Evolutionary conservation across 2,888 invertebrate genomes (phyloP), one percentile per base, ranked within the genome.

Genomic region (Cephus sareptanus): DNA sequence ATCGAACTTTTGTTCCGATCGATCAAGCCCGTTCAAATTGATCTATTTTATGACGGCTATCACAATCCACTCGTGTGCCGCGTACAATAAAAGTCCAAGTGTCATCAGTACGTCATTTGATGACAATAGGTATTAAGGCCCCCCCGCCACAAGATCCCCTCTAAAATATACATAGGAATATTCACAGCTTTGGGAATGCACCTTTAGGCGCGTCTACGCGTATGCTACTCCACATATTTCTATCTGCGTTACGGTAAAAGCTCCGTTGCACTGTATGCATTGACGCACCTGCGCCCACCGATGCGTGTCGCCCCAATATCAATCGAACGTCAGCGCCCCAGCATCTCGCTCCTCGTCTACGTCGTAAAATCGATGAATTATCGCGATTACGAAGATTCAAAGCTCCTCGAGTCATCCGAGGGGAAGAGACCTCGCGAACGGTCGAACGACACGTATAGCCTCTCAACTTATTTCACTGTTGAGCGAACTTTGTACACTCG

Each of bases 361-460:
- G 77, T 76, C 83, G 82, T 87, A 85, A 88, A 88, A 81, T 85
- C 83, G 81, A 84, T 82, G 84, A 88, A 85, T 85, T 87, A 87
- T 86, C 87, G 56, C 56, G 56, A 56, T 56, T 56, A 56, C 56
- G 23, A 56, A 56, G 56, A 56, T 56, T 56, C 56, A 56, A 56
- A 56, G 56, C 56, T 56, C 56, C 23, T 56, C 23, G 56, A 56
- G 23, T 56, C 23, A 9, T 56, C 23, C 56, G 9, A 56, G 56
- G 23, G 56, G 56, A 56, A 56, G 56, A 56, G 23, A 56, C 56
- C 23, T 56, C 9, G 23, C 23, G 23, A 56, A 56, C 56, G 56
- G 56, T 56, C 56, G 56, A 56, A 23, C 23, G 56, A 56, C 56
- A 56, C 56, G 2, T 56, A 56, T 56, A 56, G 56, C 23, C 56